These are phyloP conservation scores for Nyctibius grandis DNA, from an alignment of 2,797 vertebrate genomes.

Conservation along the genomic window DNA sequence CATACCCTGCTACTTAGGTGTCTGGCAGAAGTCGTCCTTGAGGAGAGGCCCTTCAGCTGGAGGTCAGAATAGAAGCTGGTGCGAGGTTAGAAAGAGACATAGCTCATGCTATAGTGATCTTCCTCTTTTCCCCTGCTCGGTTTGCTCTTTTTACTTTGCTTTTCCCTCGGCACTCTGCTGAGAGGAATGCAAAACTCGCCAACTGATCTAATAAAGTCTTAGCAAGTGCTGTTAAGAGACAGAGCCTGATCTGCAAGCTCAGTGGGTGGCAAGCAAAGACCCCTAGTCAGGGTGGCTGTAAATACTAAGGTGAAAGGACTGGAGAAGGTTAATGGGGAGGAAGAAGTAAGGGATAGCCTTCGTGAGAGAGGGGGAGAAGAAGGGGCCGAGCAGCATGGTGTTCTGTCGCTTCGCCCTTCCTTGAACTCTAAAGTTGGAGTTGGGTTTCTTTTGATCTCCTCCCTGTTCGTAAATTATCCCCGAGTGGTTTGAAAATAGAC, in stretches of 20 bases:
- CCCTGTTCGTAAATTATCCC: conserved; percentile 49
- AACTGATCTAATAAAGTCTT: background rate
- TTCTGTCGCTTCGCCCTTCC: background rate
- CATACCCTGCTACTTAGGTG: background rate
- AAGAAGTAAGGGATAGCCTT: background rate
- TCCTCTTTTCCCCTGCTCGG: background rate
- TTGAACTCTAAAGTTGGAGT: conserved; percentile 17
- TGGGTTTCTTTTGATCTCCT: conserved; percentile 57
- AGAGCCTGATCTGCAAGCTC: background rate
- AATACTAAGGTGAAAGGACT: conserved; percentile 35
- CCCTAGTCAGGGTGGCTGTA: background rate
- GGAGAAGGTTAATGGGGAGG: conserved; percentile 2
- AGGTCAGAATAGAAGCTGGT: background rate
- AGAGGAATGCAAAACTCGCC: conserved; percentile 6
- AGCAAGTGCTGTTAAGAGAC: conserved; percentile 5
- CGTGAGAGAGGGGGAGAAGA: background rate
- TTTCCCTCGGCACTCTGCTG: background rate
- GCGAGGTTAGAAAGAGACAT: background rate
- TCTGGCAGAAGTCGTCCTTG: background rate
- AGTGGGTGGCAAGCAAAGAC: conserved; percentile 26
- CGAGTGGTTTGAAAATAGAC: background rate
- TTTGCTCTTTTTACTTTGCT: background rate
- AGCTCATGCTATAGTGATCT: rapidly evolving
- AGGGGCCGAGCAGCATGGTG: background rate
- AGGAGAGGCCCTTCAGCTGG: background rate